Base-by-base conservation (phyloP, 1,140 invertebrate species). In the Druon quercuslanigerum region DNA sequence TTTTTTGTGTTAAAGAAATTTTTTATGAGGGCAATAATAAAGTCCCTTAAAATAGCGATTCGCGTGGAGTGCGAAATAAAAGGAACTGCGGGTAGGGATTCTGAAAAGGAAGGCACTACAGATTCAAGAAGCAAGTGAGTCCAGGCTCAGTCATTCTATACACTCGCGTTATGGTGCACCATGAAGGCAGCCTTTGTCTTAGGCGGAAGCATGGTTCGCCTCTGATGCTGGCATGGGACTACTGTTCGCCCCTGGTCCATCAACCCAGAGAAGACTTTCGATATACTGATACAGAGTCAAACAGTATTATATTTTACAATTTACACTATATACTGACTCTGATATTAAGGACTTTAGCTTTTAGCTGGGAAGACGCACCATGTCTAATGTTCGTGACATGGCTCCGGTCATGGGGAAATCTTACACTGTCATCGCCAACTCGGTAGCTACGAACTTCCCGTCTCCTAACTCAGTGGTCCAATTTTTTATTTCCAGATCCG, bases 131-230 rank as follows among this genome's bases (percentile, higher is more conserved):
- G 9, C 12, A 25, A 12, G 56, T 20, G 56, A 57, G 56, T 25
- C 25, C 19, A 17, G 17, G 12, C 12, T 25, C 56, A 20, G 56
- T 57, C 20, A 57, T 57, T 57, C 56, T 25, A n/a, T n/a, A 20
- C 25, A 13, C 19, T 20, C 25, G 20, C 77, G 77, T 77, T 77
- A 82, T 76, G 83, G 79, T 83, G 77, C 79, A 70, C 84, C 72
- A 89, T 89, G 86, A 89, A 89, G 84, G 87, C 83, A 71, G 83
- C 74, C 87, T 89, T 88, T 89, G 87, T 89, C 76, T 76, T 80
- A 79, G 80, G 83, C 87, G 87, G 87, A 89, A 89, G 86, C 85
- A 86, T 88, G 87, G 77, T 85, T 87, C 83, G 85, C 71, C 83
- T 87, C 86, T 87, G 79, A 84, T 80, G 79, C 82, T 79, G 80